phyloP scores from a whole-genome alignment of 2,888 invertebrate genomes.

The Epinotia nisella region DNA sequence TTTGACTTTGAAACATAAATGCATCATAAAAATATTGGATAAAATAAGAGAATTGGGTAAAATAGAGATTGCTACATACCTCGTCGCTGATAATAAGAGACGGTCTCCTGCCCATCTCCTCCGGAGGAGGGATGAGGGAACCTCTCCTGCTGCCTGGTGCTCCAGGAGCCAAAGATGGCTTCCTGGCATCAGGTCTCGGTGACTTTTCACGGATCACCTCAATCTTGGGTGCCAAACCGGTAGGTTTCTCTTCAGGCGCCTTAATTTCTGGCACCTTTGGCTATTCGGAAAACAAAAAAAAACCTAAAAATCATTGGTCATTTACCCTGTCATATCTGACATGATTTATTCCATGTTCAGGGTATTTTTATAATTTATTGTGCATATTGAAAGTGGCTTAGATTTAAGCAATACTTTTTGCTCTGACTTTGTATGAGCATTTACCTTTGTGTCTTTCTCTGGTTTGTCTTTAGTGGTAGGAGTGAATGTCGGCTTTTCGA shows the following conservation, averaged over 20 bases:
- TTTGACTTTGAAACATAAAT: conserved; percentile 49
- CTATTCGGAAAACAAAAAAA: conserved; percentile 45
- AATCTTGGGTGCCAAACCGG: conserved; percentile 89
- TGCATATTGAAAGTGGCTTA: too few relatives aligned
- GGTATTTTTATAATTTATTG: neutral
- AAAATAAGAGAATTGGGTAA: conserved; percentile 40
- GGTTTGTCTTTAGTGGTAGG: conserved; percentile 80
- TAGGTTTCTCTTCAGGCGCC: conserved; percentile 83
- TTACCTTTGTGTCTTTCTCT: conserved; percentile 68
- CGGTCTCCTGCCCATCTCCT: conserved; percentile 93
- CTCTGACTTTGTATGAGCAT: neutral
- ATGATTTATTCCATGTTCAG: neutral
- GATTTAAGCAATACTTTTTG: too few relatives aligned
- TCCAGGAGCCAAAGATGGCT: conserved; percentile 89
- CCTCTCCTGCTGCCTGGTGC: conserved; percentile 86
- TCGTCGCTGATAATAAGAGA: conserved; percentile 97
- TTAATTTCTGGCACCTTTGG: conserved; percentile 89
- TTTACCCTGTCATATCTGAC: neutral
- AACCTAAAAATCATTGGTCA: neutral
- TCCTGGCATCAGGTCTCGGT: conserved; percentile 87
- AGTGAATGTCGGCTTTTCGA: conserved; percentile 84
- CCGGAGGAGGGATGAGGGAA: conserved; percentile 95
- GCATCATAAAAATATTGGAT: conserved; percentile 29
- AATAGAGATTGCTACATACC: conserved; percentile 85
- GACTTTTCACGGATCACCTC: conserved; percentile 93